These are phyloP conservation scores for Anthophora plumipes DNA, from an alignment of 2,888 invertebrate genomes.

Conservation along the genomic window DNA sequence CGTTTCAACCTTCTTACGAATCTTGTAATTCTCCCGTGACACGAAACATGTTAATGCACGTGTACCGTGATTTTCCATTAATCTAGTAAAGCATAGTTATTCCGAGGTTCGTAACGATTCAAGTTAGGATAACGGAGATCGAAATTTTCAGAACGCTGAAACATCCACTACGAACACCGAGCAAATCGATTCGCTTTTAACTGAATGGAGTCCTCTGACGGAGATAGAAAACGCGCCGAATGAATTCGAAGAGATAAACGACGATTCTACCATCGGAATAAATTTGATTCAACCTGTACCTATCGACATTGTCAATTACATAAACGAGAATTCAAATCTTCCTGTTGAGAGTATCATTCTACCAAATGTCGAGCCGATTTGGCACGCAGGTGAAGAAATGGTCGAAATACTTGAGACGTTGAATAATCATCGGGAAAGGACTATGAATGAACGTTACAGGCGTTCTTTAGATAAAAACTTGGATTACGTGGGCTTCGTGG, in stretches of 20 bases:
- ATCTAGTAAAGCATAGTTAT: neutral
- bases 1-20: no score
- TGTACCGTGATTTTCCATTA: neutral
- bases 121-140: neutral
- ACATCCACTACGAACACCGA: neutral
- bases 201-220: neutral
- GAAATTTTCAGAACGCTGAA: constrained; percentile 45
- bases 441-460: constrained; percentile 29
- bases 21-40: no score
- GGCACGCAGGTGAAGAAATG: neutral
- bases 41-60: neutral
- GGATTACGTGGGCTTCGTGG: neutral
- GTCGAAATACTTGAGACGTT: neutral
- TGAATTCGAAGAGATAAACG: neutral
- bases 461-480: constrained; percentile 39
- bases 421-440: neutral
- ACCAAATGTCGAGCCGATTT: neutral
- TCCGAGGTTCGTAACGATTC: no score
- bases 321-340: neutral
- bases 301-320: no score
- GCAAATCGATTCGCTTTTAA: neutral
- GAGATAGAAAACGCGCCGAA: neutral
- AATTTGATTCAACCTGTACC: no score
- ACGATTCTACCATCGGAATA: neutral
- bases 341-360: neutral